Conservation (phyloP, 2,888 invertebrate genomes). For the Patella depressa region DNA sequence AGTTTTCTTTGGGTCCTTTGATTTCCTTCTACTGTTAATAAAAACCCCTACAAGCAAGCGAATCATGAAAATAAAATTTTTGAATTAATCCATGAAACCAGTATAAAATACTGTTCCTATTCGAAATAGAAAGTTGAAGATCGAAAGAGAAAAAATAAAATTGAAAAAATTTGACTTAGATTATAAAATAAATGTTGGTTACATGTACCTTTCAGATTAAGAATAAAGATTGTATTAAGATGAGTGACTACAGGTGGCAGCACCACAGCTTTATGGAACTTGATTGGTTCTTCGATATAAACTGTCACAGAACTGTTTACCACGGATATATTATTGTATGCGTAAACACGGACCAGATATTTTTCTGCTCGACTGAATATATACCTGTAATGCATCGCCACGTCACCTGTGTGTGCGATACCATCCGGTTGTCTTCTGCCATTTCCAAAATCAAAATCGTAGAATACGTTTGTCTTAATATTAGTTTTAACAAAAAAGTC, state of each 20-base stretch:
- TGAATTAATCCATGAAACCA: too few species aligned
- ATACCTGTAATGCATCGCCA: conserved; percentile 18
- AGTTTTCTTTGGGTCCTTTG: too few species aligned
- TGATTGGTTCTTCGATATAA: conserved; percentile 40
- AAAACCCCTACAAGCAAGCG: too few species aligned
- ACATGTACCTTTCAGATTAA: conserved; percentile 18
- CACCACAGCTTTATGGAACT: conserved; percentile 13
- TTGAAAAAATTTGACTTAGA: too few species aligned
- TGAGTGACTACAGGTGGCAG: conserved; percentile 7
- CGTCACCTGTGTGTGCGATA: not conserved
- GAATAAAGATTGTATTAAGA: conserved; percentile 11
- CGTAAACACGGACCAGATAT: conserved; percentile 49
- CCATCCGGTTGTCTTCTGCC: conserved; percentile 20
- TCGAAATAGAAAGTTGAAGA: too few species aligned
- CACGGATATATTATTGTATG: conserved; percentile 54
- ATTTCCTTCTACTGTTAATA: too few species aligned
- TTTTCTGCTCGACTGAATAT: conserved; percentile 39
- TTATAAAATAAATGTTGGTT: not conserved
- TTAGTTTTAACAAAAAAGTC: conserved; percentile 22
- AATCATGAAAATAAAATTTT: too few species aligned
- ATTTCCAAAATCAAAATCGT: conserved; percentile 41
- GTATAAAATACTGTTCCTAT: too few species aligned
- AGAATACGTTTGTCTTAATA: conserved; percentile 29
- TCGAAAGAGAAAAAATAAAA: too few species aligned
- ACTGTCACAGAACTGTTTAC: conserved; percentile 39